phyloP scores from a whole-genome alignment of 2,888 invertebrate genomes.

The Tineola bisselliella region DNA sequence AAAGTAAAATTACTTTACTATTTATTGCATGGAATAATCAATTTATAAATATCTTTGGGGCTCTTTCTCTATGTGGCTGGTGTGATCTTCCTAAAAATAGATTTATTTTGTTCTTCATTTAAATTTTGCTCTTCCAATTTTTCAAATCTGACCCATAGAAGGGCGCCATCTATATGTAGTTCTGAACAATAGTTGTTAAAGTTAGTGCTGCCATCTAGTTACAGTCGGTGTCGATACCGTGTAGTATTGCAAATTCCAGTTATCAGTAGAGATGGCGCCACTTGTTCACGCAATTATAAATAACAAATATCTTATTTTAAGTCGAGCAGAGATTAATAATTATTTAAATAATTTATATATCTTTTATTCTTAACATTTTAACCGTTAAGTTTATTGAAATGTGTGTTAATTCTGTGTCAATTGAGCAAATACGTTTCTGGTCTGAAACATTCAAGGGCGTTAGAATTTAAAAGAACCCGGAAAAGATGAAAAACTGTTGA shows the following conservation, averaged over 20 bases:
- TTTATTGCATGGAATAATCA: no score
- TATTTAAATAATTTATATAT: not conserved
- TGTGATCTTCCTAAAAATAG: no score
- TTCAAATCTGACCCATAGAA: no score
- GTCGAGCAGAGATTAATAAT: not conserved
- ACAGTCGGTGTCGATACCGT: not conserved
- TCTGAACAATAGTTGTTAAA: not conserved
- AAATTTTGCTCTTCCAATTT: no score
- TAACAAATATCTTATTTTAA: not conserved
- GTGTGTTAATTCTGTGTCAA: not conserved
- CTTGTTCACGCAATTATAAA: not conserved
- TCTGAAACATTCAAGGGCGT: conserved; percentile 38
- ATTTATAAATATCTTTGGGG: no score
- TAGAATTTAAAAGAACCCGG: conserved; percentile 49
- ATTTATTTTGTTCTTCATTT: no score
- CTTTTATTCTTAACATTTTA: no score
- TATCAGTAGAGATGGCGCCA: not conserved
- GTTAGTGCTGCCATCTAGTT: conserved; percentile 11
- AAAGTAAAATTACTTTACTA: no score
- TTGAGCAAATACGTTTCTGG: not conserved
- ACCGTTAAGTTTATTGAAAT: not conserved
- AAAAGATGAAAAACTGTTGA: conserved; percentile 36
- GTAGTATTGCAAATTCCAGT: not conserved
- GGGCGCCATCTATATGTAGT: not conserved
- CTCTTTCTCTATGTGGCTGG: no score